Base-by-base conservation (phyloP, 1,140 invertebrate species). In the Drosophila sucinea region DNA sequence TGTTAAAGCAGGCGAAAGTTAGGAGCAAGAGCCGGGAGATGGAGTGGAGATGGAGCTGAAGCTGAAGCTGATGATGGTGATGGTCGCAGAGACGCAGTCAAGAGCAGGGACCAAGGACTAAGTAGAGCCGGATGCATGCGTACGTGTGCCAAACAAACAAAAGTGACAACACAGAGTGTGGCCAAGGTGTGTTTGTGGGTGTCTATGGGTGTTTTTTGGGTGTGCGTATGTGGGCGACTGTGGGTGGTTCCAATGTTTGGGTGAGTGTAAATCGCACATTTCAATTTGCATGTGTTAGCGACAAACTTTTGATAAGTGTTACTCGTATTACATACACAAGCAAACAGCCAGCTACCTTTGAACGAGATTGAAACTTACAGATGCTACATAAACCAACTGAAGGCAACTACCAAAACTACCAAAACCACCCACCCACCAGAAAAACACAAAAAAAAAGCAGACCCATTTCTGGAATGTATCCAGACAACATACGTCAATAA, bases 291-390 rank as follows among this genome's bases (percentile, higher is more conserved):
- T 87, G 83, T 87, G 84, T 74, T 87, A 77, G 84, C 84, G 76
- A 75, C 84, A 87, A 87, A 87, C 84, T 87, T 87, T 87, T 89
- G 80, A 89, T 89, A 89, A 89, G 84, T 87, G 84, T 87, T 89
- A 77, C 84, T 89, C 73, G 68, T 79, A 80, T 89, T 80, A 87
- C 84, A 77, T 73, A 54, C 55, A 67, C 35, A 70, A 27, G 76
- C 23, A 68, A 51, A 72, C 60, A 60, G 40, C 11, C 4, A 41
- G 3, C 40, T 41, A 4, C 40, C 40, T 41, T 1, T 7, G 54
- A 40, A 38, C 17, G 10, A 67, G 64, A 44, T 55, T 51, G 40
- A 58, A 41, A 51, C 40, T 58, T 54, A 54, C 33, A 51, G 44
- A 51, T 27, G 44, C 44, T 25, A 44, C 41, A 44, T 41, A 41